A percentile compares a stretch with the other conserved stretches of the same genome.
These are phyloP conservation scores for Lamprotornis superbus DNA, from an alignment of 2,113 vertebrate species.

Conservation along the genomic window DNA sequence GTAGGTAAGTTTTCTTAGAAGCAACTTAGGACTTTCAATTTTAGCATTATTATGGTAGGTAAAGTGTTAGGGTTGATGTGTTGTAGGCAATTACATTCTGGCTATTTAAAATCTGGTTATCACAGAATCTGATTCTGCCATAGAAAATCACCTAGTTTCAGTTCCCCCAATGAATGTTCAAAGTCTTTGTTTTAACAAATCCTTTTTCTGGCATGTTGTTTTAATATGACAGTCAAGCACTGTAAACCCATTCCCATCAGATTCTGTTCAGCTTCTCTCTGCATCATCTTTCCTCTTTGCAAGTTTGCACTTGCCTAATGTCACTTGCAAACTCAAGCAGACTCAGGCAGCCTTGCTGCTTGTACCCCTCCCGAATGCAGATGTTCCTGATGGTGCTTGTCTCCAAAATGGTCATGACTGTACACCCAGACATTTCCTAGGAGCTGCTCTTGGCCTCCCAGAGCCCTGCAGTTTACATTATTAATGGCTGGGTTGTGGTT, in stretches of 20 bases:
- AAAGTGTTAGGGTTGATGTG: background rate
- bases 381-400: rapidly evolving
- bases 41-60: background rate
- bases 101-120: background rate
- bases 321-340: background rate
- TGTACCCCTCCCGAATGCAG: background rate
- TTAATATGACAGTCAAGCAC: background rate
- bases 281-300: background rate
- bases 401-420: background rate
- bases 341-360: background rate
- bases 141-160: background rate
- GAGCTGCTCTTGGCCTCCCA: background rate
- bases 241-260: background rate
- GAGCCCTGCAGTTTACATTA: conserved; percentile 2
- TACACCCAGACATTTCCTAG: background rate
- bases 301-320: background rate
- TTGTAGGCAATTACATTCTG: background rate
- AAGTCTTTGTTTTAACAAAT: background rate
- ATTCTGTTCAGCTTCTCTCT: background rate
- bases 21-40: background rate
- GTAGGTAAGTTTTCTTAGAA: background rate
- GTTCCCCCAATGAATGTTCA: background rate
- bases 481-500: conserved; percentile 4
- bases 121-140: background rate
- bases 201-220: background rate